Conservation (phyloP, 2,888 invertebrate genomes). For the Silvanus unidentatus region DNA sequence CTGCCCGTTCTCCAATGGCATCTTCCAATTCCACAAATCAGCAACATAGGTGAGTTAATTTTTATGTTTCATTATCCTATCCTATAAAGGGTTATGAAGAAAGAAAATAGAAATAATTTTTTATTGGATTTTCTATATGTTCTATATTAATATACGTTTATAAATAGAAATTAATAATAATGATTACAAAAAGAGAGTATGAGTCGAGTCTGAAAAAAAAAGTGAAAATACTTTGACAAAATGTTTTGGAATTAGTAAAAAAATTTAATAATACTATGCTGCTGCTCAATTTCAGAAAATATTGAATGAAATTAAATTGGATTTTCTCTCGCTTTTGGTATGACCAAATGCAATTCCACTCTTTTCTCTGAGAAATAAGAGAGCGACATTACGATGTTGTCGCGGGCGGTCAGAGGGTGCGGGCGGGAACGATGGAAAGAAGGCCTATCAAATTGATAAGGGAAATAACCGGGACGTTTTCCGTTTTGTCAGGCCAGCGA, state of each 20-base stretch:
- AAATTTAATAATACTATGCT: constrained; percentile 6
- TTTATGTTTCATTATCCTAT: no score
- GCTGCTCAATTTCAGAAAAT: constrained; percentile 7
- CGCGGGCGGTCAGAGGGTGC: no score
- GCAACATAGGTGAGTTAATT: constrained; percentile 45
- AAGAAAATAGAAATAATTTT: no score
- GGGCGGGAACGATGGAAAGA: background rate
- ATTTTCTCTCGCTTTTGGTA: constrained; percentile 11
- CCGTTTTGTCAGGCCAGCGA: constrained; percentile 16
- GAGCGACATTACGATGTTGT: constrained; percentile 2
- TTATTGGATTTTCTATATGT: no score
- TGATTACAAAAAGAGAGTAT: no score
- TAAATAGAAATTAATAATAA: background rate
- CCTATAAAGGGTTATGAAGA: no score
- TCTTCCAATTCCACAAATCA: constrained; percentile 22
- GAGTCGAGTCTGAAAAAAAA: no score
- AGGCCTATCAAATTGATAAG: constrained; percentile 19
- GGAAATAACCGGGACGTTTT: constrained; percentile 21
- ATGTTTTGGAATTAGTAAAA: constrained; percentile 3
- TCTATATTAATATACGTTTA: no score
- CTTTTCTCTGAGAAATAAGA: constrained; percentile 9
- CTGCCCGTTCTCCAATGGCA: constrained; percentile 46
- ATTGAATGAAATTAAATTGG: constrained; percentile 14
- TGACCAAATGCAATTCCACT: constrained; percentile 12
- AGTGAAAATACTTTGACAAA: background rate